Conservation (phyloP, 1,140 invertebrate genomes). For the Aleiodes sp. region DNA sequence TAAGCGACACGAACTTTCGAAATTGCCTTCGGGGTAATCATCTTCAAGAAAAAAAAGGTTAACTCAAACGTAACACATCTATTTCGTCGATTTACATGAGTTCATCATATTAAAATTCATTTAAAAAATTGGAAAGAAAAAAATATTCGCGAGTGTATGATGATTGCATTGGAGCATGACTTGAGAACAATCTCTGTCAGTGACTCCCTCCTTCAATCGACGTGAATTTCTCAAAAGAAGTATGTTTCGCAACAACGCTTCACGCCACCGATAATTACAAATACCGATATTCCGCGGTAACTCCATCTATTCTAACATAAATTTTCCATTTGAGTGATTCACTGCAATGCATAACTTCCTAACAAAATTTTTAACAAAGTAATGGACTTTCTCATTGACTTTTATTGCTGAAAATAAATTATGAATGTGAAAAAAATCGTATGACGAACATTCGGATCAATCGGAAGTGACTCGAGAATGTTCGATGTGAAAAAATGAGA, state of each 20-base stretch:
- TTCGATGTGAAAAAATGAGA: neutral
- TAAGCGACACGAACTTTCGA: neutral
- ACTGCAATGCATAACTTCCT: neutral
- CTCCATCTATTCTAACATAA: neutral
- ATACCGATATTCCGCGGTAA: slow-evolving; percentile 12
- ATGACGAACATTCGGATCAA: slow-evolving; percentile 14
- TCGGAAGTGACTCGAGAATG: slow-evolving; percentile 4
- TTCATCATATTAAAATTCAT: neutral
- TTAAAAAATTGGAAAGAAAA: neutral
- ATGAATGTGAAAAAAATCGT: no score
- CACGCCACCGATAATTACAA: slow-evolving; percentile 22
- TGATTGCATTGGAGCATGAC: neutral
- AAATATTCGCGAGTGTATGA: neutral
- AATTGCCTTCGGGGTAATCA: slow-evolving; percentile 1
- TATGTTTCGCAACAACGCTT: slow-evolving; percentile 8
- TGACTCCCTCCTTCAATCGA: neutral
- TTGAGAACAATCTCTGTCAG: neutral
- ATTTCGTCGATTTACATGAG: neutral
- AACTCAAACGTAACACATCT: neutral
- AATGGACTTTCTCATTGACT: no score
- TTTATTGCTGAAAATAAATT: no score
- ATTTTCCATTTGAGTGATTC: slow-evolving; percentile 11
- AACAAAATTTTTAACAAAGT: no score
- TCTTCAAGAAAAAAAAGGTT: neutral
- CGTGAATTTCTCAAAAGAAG: neutral